Base-by-base conservation (phyloP, 2,888 invertebrate species). In the Conistra vaccinii region DNA sequence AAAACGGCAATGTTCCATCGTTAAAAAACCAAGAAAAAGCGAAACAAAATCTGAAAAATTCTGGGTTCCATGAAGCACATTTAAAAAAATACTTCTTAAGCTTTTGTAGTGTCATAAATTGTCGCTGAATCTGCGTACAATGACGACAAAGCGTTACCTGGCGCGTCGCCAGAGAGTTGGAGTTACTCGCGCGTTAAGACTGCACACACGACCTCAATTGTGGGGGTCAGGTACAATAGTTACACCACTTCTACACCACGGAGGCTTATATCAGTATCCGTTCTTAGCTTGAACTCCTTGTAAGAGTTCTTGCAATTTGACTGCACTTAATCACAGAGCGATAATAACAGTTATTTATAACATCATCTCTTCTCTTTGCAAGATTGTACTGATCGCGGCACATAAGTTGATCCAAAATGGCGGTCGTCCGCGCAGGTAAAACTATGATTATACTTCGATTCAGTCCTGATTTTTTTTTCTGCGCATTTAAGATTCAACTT, bases 21-120 rank as follows among this genome's bases (percentile, higher is more conserved):
- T 53, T 63, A 65, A 61, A 42, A 39, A 20, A 12, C 14, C 26
- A 55, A 55, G 48, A 35, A 67, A 29, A 67, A 55, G n/a, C 14
- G 51, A 12, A 77, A 63, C 62, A 72, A 60, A 72, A 29, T 7
- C 1, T 23, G 55, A 76, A 80, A 76, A 73, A 73, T 0, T 17
- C 48, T 23, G 14, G 60, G 66, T 48, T 61, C 29, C n/a, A 65
- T 3, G 62, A 62, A 57, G 48, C 57, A 67, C 45, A 42, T 71
- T 73, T 67, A 66, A 29, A 14, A 55, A 70, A 78, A 78, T 75
- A 78, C 68, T 75, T 80, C 65, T 85, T 80, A 68, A 69, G 69
- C 39, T 73, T 69, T 70, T 78, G 71, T 73, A 83, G 80, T 69
- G 78, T 81, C 69, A 75, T 85, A 80, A 83, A 73, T 76, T 75